phyloP scores from a whole-genome alignment of 2,888 invertebrate species.

The Cataglyphis cursor region DNA sequence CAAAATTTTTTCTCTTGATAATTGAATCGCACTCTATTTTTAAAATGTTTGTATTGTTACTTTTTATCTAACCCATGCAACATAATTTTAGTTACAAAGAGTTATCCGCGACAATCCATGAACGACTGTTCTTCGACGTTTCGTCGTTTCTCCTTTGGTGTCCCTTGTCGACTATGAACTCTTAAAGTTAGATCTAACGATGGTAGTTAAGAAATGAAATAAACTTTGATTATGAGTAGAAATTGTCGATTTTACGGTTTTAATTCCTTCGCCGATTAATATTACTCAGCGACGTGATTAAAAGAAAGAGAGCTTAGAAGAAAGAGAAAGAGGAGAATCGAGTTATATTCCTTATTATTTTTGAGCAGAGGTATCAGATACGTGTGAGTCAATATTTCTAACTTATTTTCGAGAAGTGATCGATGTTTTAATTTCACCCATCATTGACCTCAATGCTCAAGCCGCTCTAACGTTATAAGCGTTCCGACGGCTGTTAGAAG shows the following conservation, averaged over 20 bases:
- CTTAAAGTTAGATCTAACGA: background rate
- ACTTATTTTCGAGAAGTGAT: constrained; percentile 30
- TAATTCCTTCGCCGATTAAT: background rate
- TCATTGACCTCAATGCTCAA: constrained; percentile 51
- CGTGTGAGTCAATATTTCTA: constrained; percentile 13
- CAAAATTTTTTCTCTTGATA: background rate
- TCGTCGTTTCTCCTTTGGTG: background rate
- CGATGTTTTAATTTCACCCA: constrained; percentile 53
- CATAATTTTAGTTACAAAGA: constrained; percentile 5
- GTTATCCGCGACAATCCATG: background rate
- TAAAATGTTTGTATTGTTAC: background rate
- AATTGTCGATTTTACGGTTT: constrained; percentile 1
- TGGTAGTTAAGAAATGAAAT: background rate
- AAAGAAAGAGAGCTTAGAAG: background rate
- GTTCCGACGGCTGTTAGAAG: constrained; percentile 43
- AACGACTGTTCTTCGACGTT: background rate
- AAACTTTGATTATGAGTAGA: background rate
- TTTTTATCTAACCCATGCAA: constrained; percentile 25
- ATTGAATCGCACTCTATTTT: constrained; percentile 16
- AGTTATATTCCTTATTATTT: constrained; percentile 13
- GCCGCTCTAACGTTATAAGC: constrained; percentile 41
- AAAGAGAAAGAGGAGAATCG: background rate
- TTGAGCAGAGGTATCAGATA: constrained; percentile 1
- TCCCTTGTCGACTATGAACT: background rate
- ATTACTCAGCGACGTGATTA: background rate